Conservation (phyloP, 1,140 invertebrate species). For the Aphis gossypii region DNA sequence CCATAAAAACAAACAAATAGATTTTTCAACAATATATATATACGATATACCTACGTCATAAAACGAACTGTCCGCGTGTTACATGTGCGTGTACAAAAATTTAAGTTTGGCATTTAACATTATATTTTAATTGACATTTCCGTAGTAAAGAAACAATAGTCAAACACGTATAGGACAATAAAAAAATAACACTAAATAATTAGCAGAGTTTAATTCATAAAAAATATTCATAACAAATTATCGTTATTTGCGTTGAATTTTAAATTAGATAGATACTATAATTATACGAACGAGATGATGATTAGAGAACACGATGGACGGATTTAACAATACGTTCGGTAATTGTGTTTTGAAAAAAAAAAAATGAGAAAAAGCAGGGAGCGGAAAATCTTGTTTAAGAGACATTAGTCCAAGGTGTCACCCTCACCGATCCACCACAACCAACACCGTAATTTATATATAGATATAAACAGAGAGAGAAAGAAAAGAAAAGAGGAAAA, state of each 20-base stretch:
- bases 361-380: background rate
- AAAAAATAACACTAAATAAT: background rate
- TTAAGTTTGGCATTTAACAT: background rate
- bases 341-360: background rate
- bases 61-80: background rate
- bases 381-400: constrained; percentile 37
- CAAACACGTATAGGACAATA: background rate
- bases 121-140: constrained; percentile 31
- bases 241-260: background rate
- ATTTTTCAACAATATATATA: background rate
- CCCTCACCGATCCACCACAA: background rate
- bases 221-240: constrained; percentile 21
- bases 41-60: background rate
- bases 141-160: background rate
- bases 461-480: background rate
- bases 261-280: background rate
- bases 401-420: constrained; percentile 21
- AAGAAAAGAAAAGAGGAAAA: background rate
- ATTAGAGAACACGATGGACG: background rate
- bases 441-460: background rate
- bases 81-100: background rate
- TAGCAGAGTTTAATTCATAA: background rate
- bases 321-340: background rate
- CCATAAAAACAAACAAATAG: background rate
- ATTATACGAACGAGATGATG: background rate